Base-by-base conservation (phyloP, 2,113 vertebrate genomes). In the Nerophis lumbriciformis region DNA sequence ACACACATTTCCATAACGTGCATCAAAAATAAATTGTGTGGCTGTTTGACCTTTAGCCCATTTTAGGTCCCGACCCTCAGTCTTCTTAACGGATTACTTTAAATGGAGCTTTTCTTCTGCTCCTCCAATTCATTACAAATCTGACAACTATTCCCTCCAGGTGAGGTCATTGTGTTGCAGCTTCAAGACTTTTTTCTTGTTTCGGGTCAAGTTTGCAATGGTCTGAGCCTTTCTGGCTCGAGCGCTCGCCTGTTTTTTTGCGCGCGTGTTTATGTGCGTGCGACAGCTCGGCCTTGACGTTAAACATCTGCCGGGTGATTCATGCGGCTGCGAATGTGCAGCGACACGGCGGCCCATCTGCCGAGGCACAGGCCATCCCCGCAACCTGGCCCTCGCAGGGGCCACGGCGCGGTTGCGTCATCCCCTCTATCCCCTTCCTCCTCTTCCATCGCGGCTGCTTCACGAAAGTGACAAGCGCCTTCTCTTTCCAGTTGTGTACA, bases 241-340 rank as follows among this genome's bases (percentile, higher is more conserved):
- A 6, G 53, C 53, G 37, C 53, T 39, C 16, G 53, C 53, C 37
- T 11, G 9, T 16, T 15, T 16, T 15, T 38, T 5, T 11, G 55
- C n/a, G 14, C 37, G 10, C n/a, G 59, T 59, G 61, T 42, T 15
- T 12, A 19, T 49, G 53, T 47, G 38, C 39, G 44, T 59, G 73
- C 77, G 81, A 86, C 83, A 82, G 72, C 68, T 78, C 14, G 73
- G 81, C 77, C 77, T 75, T 78, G 87, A 88, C 84, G 65, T 82
- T 79, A 83, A 88, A 89, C 89, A 89, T 89, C 89, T 90, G 89
- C 73, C 60, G 63, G 73, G 73, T 88, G 88, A 90, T 89, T 89
- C 85, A 88, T 83, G 70, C 68, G 51, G 66, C 79, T 59, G 66
- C 38, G 58, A 72, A 87, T 85, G 72, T 74, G 68, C 56, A 84